Evolutionary conservation across 2,797 vertebrate genomes (phyloP), one percentile per base, ranked within the genome.

Genomic region (Coreius guichenoti): DNA sequence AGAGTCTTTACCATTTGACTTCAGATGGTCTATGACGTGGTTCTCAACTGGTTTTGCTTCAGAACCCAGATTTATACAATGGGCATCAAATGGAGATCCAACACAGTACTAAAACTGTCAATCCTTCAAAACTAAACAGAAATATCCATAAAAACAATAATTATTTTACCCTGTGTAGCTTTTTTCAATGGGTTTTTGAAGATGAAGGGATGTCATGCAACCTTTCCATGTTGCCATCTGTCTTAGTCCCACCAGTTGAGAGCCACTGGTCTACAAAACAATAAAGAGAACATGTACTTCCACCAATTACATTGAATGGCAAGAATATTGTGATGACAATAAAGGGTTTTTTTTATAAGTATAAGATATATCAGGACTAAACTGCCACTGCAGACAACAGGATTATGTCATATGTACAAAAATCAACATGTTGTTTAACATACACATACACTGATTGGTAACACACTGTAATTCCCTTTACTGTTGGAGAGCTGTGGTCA

Each of bases 11-110:
- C 69, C 78, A 73, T 5, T 54, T 56, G 43, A 17, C 74, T 61
- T 65, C 36, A 74, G 81, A 79, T 86, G 84, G 80, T 79, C 84
- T 74, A 14, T 73, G 43, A 29, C 5, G 2, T 80, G 80, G 67
- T 58, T 72, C 16, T 56, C 68, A 82, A 72, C 80, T 61, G 68
- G 51, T 43, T 43, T 82, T 26, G 33, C 51, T 65, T 33, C 43
- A 33, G 2, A 78, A 43, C 23, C 17, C 39, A 81, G 4, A 70
- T 69, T 33, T 16, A 14, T 39, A n/a, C 14, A 39, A 23, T 36
- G 61, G 8, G 68, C 45, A 31, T 45, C 69, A 73, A 72, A 14
- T 23, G 43, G 39, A 67, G 19, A 29, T 21, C 26, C 26, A 65
- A 26, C 8, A 39, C 33, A 17, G 33, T 77, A 23, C 29, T 33